Evolutionary conservation across 2,113 vertebrate genomes (phyloP), one percentile per base, ranked within the genome.

Genomic region (Collichthys lucidus): DNA sequence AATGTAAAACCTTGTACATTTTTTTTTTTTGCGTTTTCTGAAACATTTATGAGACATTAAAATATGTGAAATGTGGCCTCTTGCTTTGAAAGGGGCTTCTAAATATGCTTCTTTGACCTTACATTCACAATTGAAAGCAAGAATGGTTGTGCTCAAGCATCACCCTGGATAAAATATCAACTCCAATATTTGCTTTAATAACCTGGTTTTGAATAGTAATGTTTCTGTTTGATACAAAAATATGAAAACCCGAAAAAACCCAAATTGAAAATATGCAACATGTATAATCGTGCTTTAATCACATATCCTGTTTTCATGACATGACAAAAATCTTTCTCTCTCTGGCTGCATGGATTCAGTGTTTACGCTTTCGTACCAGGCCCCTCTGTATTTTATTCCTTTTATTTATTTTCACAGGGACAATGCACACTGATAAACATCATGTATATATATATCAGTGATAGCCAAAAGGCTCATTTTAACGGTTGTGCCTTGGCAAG

Each of bases 1-100:
- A 86, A 88, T 83, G 82, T 84, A 90, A 89, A 90, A 85, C 65
- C 83, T 80, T 90, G 81, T 85, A 82, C 65, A 80, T 85, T 90
- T 86, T 83, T 83, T 85, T 90, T 86, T 83, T 83, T 84, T 76
- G 72, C 68, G 66, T 83, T 71, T 83, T 83, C 40, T 76, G 15
- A 88, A 91, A 83, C 0, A 88, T 89, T 35, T 46, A 92, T 88
- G 57, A 86, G 70, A 63, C 78, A 77, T 86, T 84, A 71, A 89
- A 90, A 86, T 85, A 85, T 70, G 74, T 60, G 77, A 86, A 84
- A 82, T 68, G 67, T 67, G 57, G 64, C 64, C 69, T 53, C 35
- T 57, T 71, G 14, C 40, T 70, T 55, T 31, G 12, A 83, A 75
- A 74, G 22, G 1, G 44, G 60, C 63, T 14, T 67, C 70, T 74